These are phyloP conservation scores for Vombatus ursinus DNA, from an alignment of 2,113 vertebrate genomes.

Conservation along the genomic window DNA sequence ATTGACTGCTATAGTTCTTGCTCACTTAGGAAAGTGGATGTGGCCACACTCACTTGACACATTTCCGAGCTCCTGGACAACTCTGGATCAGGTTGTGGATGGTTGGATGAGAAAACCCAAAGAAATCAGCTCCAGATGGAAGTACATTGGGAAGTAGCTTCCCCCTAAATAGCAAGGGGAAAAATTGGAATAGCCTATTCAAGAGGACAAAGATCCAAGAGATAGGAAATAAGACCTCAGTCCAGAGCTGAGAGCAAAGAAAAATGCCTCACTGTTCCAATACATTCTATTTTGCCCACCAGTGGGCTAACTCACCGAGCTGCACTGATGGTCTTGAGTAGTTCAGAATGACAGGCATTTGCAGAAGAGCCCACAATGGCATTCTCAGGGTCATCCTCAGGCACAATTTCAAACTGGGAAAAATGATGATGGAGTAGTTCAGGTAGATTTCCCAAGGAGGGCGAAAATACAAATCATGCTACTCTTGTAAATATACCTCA, in stretches of 20 bases:
- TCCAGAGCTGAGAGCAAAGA: background rate
- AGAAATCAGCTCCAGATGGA: constrained; percentile 91
- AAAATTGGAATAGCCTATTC: background rate
- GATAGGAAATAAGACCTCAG: background rate
- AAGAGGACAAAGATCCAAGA: constrained; percentile 1
- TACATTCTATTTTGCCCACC: background rate
- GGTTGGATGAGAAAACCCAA: constrained; percentile 92
- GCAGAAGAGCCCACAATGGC: constrained; percentile 87
- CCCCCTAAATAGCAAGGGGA: constrained; percentile 77
- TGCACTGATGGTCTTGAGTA: constrained; percentile 86
- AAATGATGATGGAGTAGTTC: constrained; percentile 12
- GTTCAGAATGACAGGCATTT: constrained; percentile 87
- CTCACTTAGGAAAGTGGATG: background rate
- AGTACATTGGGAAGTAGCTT: constrained; percentile 81
- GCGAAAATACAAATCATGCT: background rate
- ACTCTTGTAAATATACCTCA: background rate
- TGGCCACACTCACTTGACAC: constrained; percentile 84
- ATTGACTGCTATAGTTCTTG: background rate
- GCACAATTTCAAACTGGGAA: constrained; percentile 92
- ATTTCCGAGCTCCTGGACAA: constrained; percentile 92
- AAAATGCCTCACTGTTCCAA: background rate
- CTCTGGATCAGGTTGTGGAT: constrained; percentile 95
- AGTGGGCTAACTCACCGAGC: constrained; percentile 76
- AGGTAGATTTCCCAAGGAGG: background rate
- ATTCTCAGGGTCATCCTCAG: constrained; percentile 92